phyloP scores from a whole-genome alignment of 2,113 vertebrate species.

The Elaphurus davidianus region DNA sequence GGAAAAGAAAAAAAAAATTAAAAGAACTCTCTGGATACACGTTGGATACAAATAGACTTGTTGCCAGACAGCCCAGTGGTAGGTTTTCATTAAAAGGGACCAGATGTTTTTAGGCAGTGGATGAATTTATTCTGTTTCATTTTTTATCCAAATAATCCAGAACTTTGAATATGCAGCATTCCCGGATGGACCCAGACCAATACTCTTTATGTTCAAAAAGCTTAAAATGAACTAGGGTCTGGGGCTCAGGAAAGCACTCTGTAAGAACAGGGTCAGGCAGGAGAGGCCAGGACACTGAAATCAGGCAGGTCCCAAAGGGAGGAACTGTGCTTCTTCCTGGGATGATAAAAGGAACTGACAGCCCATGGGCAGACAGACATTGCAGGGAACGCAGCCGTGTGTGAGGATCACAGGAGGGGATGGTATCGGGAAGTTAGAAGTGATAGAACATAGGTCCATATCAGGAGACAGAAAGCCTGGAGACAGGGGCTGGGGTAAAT shows the following conservation, averaged over 20 bases:
- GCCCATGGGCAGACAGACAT: fast-evolving
- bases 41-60: constrained; percentile 26
- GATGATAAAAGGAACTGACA: fast-evolving
- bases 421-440: background rate
- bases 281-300: too few species aligned
- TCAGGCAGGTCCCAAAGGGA: too few species aligned
- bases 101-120: constrained; percentile 45
- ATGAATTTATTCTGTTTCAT: constrained; percentile 7
- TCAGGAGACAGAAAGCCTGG: background rate
- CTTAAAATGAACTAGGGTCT: background rate
- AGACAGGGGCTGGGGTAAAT: too few species aligned
- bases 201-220: background rate
- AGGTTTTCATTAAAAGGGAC: constrained; percentile 2
- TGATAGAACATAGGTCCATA: background rate
- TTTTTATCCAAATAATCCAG: constrained; percentile 12
- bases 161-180: background rate
- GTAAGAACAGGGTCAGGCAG: background rate
- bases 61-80: constrained; percentile 31
- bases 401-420: too few species aligned
- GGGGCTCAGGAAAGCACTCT: background rate
- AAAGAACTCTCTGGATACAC: background rate
- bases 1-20: background rate
- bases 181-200: background rate
- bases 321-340: background rate
- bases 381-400: fast-evolving